Evolutionary conservation across 2,888 invertebrate species (phyloP).

Genomic region (Spatulosminthurus flaviceps): DNA sequence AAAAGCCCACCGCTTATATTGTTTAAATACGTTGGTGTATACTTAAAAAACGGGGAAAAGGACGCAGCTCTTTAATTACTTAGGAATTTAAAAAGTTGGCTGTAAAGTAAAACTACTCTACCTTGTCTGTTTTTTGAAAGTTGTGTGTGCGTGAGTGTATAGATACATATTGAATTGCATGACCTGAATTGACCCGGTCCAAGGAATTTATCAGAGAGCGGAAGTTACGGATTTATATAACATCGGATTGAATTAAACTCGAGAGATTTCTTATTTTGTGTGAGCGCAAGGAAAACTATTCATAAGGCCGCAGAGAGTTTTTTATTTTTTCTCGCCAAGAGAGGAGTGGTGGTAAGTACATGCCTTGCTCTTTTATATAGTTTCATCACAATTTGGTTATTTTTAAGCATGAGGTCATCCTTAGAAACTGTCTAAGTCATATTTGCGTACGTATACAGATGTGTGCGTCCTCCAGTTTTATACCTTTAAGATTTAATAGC

Average conservation of each 20-base stretch:
- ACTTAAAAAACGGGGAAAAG: not conserved
- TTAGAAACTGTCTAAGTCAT: not conserved
- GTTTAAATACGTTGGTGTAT: not conserved
- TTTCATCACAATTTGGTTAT: constrained; percentile 12
- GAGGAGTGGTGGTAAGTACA: not conserved
- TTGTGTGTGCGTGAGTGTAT: too few species aligned
- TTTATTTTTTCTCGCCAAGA: not conserved
- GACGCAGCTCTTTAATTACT: constrained; percentile 14
- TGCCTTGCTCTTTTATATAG: not conserved
- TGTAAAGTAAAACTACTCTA: too few species aligned
- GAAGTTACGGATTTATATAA: not conserved
- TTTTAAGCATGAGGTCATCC: constrained; percentile 13
- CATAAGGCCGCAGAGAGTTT: not conserved
- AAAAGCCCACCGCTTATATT: not conserved
- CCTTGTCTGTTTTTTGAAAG: too few species aligned
- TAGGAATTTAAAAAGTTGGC: too few species aligned
- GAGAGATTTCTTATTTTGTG: too few species aligned
- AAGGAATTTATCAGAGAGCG: not conserved
- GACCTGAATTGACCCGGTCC: constrained; percentile 12
- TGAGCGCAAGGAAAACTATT: too few species aligned
- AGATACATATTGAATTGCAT: not conserved
- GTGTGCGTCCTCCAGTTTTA: not conserved
- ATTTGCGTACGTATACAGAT: not conserved
- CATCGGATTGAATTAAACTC: not conserved
- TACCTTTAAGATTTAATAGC: too few species aligned